phyloP scores from a whole-genome alignment of 2,888 invertebrate genomes.

The Spicauda simplicius region DNA sequence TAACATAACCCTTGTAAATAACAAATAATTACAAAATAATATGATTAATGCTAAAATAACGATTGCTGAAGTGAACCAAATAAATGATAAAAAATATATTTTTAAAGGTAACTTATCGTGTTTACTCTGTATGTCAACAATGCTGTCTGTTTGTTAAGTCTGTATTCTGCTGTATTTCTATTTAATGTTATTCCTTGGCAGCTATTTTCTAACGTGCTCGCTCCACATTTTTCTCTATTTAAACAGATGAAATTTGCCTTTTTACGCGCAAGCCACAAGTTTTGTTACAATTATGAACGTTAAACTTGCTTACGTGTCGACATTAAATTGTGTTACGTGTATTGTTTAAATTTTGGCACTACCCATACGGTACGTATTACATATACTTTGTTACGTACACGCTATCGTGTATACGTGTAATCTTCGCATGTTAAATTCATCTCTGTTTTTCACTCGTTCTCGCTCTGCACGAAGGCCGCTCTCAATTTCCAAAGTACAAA shows the following conservation, averaged over 20 bases:
- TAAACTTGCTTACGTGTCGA: neutral
- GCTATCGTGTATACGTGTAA: no score
- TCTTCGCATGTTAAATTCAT: no score
- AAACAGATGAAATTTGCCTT: no score
- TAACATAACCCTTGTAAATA: no score
- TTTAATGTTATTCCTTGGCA: constrained; percentile 11
- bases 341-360: neutral
- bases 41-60: neutral
- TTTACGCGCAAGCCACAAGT: neutral
- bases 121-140: constrained; percentile 1
- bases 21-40: no score
- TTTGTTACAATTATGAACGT: neutral
- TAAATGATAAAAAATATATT: neutral
- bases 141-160: constrained; percentile 5
- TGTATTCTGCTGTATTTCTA: neutral
- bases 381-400: no score
- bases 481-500: constrained; percentile 76
- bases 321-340: neutral
- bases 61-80: no score
- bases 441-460: no score
- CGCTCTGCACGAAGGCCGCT: constrained; percentile 16
- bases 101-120: constrained; percentile 13
- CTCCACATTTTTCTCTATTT: constrained; percentile 3
- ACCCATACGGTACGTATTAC: neutral
- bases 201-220: constrained; percentile 5